A percentile compares a stretch with the other conserved stretches of the same genome.
Evolutionary conservation across 2,888 invertebrate species (phyloP).

Genomic region (Melinopterus prodromus): DNA sequence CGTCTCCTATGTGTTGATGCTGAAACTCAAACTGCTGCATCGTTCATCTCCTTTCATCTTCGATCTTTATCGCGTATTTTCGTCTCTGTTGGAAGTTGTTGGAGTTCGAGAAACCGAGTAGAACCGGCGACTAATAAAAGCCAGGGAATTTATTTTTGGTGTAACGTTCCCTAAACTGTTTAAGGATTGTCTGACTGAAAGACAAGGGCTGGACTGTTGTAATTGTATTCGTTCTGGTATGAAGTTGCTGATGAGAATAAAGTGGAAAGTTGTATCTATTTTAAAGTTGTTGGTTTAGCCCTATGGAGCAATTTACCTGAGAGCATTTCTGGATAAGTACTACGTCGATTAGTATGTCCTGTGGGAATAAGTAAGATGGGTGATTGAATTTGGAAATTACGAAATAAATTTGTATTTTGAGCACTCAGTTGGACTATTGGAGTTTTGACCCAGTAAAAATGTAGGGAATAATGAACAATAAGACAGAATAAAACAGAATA

Average conservation of each 20-base stretch:
- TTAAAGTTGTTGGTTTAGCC: background rate
- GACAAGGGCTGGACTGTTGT: background rate
- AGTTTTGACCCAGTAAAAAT: no score
- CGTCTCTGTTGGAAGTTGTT: background rate
- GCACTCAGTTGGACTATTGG: no score
- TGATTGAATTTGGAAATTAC: background rate
- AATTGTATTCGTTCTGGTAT: background rate
- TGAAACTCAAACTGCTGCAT: background rate
- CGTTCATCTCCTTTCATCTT: background rate
- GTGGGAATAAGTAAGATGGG: background rate
- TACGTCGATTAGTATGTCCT: background rate
- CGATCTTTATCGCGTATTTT: background rate
- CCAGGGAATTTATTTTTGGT: background rate
- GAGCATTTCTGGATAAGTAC: background rate
- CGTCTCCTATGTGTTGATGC: background rate
- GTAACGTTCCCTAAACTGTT: background rate
- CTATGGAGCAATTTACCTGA: background rate
- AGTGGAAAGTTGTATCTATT: background rate
- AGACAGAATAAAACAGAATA: no score
- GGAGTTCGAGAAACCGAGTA: background rate
- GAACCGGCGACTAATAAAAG: background rate
- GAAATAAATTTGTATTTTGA: background rate
- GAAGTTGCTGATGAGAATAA: background rate
- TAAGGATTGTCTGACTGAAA: background rate
- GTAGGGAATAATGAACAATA: no score